Percentiles rank a stretch among this genome's conserved stretches.
These are phyloP conservation scores for Auanema sp. DNA, from an alignment of 2,888 invertebrate species.

Conservation along the genomic window DNA sequence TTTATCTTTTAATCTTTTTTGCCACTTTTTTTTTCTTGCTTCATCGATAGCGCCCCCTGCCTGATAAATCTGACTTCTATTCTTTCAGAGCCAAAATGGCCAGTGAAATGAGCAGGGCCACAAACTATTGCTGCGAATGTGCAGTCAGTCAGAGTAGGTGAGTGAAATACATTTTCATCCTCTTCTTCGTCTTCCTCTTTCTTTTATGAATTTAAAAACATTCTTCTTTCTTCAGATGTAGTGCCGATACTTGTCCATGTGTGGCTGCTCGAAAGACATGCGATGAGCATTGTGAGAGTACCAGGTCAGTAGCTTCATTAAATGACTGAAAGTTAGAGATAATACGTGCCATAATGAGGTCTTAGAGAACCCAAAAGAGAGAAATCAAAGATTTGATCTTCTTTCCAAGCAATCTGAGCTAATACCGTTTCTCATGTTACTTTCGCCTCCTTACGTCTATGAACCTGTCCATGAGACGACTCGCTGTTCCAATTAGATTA, in stretches of 20 bases:
- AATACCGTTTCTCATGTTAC: background rate
- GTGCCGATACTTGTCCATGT: slow-evolving; percentile 62
- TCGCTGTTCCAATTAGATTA: too few species aligned
- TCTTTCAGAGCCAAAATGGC: slow-evolving; percentile 24
- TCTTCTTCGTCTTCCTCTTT: slow-evolving; percentile 2
- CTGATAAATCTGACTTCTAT: too few species aligned
- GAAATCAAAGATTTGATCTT: background rate
- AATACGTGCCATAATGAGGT: background rate
- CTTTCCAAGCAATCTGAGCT: background rate
- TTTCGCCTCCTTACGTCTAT: background rate
- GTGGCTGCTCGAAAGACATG: slow-evolving; percentile 61
- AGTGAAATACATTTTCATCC: background rate
- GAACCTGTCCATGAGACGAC: background rate
- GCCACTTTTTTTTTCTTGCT: background rate
- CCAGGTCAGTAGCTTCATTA: slow-evolving; percentile 43
- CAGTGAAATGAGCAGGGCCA: slow-evolving; percentile 42
- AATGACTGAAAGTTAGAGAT: background rate
- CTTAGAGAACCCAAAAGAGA: background rate
- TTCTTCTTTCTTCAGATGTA: slow-evolving; percentile 44
- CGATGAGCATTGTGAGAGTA: slow-evolving; percentile 64
- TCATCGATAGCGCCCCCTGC: background rate
- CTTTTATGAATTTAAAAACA: background rate
- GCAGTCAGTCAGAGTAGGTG: slow-evolving; percentile 53
- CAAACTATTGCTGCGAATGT: slow-evolving; percentile 62
- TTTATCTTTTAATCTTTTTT: background rate